Base-by-base conservation (phyloP, 2,797 vertebrate genomes). In the Anabas testudineus region DNA sequence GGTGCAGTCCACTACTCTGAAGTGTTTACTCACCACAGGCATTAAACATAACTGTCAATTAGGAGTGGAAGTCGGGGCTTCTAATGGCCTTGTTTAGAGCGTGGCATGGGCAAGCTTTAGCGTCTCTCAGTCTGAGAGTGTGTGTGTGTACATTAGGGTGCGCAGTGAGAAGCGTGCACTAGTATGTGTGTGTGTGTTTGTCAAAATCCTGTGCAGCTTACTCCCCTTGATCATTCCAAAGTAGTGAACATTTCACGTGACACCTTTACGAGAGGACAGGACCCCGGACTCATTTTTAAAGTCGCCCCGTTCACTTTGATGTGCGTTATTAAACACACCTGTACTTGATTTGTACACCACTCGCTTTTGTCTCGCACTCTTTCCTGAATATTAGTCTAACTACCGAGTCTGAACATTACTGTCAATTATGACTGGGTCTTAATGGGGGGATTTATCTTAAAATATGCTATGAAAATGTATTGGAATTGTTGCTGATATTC, bases 241-340 rank as follows among this genome's bases (percentile, higher is more conserved):
- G 79, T 74, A 85, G 82, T 90, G 91, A 89, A 94, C 86, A 89
- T 90, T 89, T 91, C 87, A 90, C 81, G 89, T 93, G 95, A 94
- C 95, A 96, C 94, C 89, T 95, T 94, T 95, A 95, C 76, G 93
- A 91, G 94, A 90, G 90, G 90, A 94, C 91, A 90, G 91, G 91
- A 90, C 90, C 93, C 82, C 58, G 34, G 82, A 77, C 91, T 87
- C 83, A 61, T 90, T 90, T 90, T 76, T 71, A 89, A 92, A 92
- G 76, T 36, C 62, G 71, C 80, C 82, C 76, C 49, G 48, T 86
- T 69, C 54, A 54, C 96, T 96, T 95, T 95, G 94, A 96, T 95
- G 94, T 91, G 86, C 82, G 83, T 95, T 95, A 95, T 95, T 90
- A 92, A 94, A 94, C 86, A 92, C 95, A 96, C 92, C 93, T 95